Percentiles rank a stretch among this genome's conserved stretches.
phyloP scores from a whole-genome alignment of 2,113 vertebrate species.

The Pomatostomus ruficeps region DNA sequence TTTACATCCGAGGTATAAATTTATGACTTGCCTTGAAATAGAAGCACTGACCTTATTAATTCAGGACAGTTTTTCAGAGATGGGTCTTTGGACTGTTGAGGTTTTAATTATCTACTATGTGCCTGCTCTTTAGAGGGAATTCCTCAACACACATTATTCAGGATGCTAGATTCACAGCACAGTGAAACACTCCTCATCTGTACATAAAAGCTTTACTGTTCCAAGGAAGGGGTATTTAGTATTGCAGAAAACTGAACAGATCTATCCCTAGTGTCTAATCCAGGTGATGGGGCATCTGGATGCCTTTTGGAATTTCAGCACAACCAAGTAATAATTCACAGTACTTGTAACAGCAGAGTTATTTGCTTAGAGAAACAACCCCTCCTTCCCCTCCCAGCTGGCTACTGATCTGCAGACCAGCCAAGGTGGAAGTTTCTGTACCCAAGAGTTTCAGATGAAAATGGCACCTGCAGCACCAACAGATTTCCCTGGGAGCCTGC shows the following conservation, averaged over 20 bases:
- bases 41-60: background rate
- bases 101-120: background rate
- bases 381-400: background rate
- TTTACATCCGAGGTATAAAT: background rate
- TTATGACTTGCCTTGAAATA: background rate
- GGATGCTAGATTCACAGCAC: background rate
- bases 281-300: background rate
- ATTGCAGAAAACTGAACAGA: background rate
- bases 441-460: background rate
- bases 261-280: background rate
- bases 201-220: background rate
- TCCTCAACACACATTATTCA: rapidly evolving
- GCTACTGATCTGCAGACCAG: background rate
- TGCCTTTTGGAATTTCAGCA: background rate
- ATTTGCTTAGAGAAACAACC: background rate
- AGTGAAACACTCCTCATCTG: background rate
- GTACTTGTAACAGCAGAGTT: background rate
- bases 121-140: background rate
- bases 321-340: background rate
- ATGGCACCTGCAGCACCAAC: background rate
- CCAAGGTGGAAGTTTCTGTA: background rate
- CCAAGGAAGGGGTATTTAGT: background rate
- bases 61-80: background rate
- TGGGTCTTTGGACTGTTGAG: background rate
- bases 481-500: background rate